Evolutionary conservation across 2,888 invertebrate species (phyloP), one percentile per base, ranked within the genome.

Genomic region (Synergus laeviventris): DNA sequence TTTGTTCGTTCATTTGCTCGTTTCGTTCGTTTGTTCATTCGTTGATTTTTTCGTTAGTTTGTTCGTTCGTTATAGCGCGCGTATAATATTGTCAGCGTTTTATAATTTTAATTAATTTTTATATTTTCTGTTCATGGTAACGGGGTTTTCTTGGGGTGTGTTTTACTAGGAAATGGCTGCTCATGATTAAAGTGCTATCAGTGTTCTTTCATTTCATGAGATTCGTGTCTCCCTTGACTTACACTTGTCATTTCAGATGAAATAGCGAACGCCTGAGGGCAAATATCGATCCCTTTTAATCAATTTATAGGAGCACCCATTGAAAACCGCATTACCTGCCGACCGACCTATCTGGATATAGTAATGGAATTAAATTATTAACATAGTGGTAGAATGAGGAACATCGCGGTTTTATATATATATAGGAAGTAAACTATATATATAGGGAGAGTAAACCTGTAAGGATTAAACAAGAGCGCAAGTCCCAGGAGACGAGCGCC

Each of bases 341-440:
- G 70, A 36, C 45, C 70, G 45, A 49, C 70, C 70, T 70, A 70
- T 31, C 31, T 24, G 45, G 49, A 45, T 70, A 62, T 70, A 62
- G 70, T 86, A 85, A 86, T 84, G 84, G 82, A 82, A 84, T 83
- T 80, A 80, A 85, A 86, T 85, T 84, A 86, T 84, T 84, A 85
- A 86, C 82, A 84, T 83, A 76, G 36, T 73, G 75, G 66, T 45
- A 39, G 74, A 61, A 70, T 70, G 73, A 61, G 62, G 78, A 74
- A 77, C 60, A 56, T 74, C 76, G 73, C 59, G 39, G 42, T n/a
- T 70, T 45, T 70, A 31, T 70, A 31, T 24, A 31, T 14, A 21
- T 31, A 24, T 24, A 24, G 1, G 2, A 1, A 24, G 24, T 24
- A 24, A 1, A 24, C 24, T 24, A 31, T 31, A 31, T 31, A 31